Evolutionary conservation across 2,113 vertebrate genomes (phyloP), one percentile per base, ranked within the genome.

Genomic region (Halichoerus grypus): DNA sequence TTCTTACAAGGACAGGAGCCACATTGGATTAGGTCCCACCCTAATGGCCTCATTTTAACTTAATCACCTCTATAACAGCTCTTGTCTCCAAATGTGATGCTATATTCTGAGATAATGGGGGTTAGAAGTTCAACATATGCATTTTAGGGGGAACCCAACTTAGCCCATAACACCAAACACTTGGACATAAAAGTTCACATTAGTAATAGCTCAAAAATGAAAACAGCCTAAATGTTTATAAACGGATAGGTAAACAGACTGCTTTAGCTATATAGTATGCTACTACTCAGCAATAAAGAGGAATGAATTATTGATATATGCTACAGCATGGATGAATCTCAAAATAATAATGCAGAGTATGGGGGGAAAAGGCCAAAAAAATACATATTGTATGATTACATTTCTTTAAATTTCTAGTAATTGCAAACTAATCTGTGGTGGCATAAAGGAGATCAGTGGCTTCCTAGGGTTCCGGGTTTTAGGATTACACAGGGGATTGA

Each of bases 391-490:
- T 74, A 65, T 83, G 49, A 69, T 74, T 72, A 7, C 14, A 74
- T 81, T 82, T 63, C 42, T 36, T 65, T 74, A 65, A 81, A 86
- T 53, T 53, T 95, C 22, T 76, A 67, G 28, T 84, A 95, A 91
- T 85, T 67, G 21, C n/a, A 80, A 49, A 65, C 9, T 16, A 67
- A 36, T 28, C 69, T 69, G 46, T 76, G 46, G 59, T 36, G 31
- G 13, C 59, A 28, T 80, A 72, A 76, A 71, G 18, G n/a, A 42
- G 21, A 81, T 65, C 12, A 36, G 16, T 46, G 51, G 28, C n/a
- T 91, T 87, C 65, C 74, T 55, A 28, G 28, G 36, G 22, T 55
- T 81, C 55, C 55, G 65, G 10, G 26, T 59, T 69, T 79, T 82
- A 22, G 42, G 26, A 67, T 84, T 49, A 69, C 21, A 79, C 12